Conservation (phyloP, 1,140 invertebrate species). For the Bombus pascuorum region DNA sequence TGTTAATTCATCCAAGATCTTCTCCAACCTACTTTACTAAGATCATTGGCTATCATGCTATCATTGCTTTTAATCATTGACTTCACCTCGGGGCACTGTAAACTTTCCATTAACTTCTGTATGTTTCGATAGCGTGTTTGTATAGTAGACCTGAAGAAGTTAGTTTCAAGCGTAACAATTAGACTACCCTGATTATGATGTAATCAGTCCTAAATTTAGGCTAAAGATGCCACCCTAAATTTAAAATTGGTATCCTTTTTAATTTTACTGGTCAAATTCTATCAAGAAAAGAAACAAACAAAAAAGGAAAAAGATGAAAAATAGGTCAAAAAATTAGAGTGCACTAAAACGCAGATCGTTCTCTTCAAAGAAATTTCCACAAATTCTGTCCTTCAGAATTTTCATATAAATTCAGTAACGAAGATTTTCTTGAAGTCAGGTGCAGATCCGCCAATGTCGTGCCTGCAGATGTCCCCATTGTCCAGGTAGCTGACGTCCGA, state of each 20-base stretch:
- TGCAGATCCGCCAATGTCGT: conserved; percentile 81
- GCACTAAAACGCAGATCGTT: background rate
- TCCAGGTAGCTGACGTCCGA: conserved; percentile 74
- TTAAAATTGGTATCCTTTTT: background rate
- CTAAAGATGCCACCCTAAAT: background rate
- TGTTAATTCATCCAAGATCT: background rate
- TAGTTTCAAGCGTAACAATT: background rate
- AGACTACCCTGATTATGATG: background rate
- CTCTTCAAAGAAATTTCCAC: background rate
- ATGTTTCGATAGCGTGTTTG: background rate
- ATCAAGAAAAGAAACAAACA: background rate
- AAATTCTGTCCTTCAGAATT: background rate
- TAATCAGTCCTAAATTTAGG: background rate
- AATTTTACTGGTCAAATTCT: background rate
- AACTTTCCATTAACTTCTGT: background rate
- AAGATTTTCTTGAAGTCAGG: conserved; percentile 84
- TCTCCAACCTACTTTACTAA: background rate
- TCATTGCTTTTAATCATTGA: background rate
- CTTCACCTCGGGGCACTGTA: background rate
- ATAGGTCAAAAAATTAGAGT: background rate
- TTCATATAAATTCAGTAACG: conserved; percentile 83
- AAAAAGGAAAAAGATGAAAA: background rate
- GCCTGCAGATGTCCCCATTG: conserved; percentile 76
- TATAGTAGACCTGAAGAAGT: background rate
- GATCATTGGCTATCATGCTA: background rate